Percentiles rank a stretch among this genome's conserved stretches.
phyloP scores from a whole-genome alignment of 1,140 invertebrate species.

The Drosophila ogumai region DNA sequence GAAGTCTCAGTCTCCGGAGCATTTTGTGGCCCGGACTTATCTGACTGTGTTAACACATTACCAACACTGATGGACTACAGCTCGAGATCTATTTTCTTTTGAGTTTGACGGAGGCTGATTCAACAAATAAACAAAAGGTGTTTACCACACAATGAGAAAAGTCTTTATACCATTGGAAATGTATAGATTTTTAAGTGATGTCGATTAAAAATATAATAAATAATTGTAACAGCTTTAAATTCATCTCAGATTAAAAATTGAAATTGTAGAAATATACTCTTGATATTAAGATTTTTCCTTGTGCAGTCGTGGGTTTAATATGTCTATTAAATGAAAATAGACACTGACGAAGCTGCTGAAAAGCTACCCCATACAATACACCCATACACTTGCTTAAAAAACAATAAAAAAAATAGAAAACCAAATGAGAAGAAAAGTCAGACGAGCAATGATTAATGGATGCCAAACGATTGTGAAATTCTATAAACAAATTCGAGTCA shows the following conservation, averaged over 20 bases:
- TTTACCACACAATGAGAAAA: constrained; percentile 33
- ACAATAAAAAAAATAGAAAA: constrained; percentile 57
- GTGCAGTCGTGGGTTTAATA: constrained; percentile 52
- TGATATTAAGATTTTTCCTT: not conserved
- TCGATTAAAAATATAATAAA: too few species aligned
- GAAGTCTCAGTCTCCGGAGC: constrained; percentile 43
- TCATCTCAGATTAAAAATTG: not conserved
- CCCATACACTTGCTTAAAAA: constrained; percentile 59
- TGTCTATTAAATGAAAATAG: constrained; percentile 79
- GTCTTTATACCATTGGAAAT: not conserved
- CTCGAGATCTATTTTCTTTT: constrained; percentile 42
- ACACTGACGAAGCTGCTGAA: constrained; percentile 61
- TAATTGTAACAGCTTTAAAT: not conserved
- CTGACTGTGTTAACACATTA: constrained; percentile 71
- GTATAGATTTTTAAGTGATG: not conserved
- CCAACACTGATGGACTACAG: constrained; percentile 47
- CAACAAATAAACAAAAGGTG: constrained; percentile 77
- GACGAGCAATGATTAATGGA: constrained; percentile 68
- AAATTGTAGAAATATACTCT: not conserved
- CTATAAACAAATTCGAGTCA: constrained; percentile 62
- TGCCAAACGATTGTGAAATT: constrained; percentile 76
- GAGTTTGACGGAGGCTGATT: constrained; percentile 75
- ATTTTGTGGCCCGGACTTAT: constrained; percentile 56
- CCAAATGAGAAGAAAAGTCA: constrained; percentile 18
- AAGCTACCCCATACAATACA: constrained; percentile 14